Evolutionary conservation across 2,888 invertebrate species (phyloP).

Genomic region (Andrena marginata): DNA sequence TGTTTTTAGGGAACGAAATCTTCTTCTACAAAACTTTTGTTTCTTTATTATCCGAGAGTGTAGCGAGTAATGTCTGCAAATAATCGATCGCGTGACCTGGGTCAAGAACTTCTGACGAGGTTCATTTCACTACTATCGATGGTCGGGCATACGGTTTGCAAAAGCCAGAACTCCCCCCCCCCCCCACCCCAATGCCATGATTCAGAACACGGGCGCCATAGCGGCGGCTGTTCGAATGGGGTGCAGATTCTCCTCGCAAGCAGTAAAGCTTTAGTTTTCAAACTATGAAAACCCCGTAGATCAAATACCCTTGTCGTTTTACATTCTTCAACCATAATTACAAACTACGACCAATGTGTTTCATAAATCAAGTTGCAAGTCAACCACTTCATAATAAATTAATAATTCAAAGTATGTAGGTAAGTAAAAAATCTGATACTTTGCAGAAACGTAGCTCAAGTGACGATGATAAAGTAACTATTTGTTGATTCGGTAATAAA

Average conservation of each 20-base stretch:
- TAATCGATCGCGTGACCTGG: constrained; percentile 29
- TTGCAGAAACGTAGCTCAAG: too few relatives aligned
- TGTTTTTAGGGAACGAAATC: too few relatives aligned
- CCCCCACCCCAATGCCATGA: constrained; percentile 64
- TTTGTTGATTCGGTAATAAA: too few relatives aligned
- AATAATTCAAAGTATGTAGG: too few relatives aligned
- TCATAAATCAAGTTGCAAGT: too few relatives aligned
- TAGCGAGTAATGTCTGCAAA: constrained; percentile 12
- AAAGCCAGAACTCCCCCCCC: constrained; percentile 57
- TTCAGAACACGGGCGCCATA: constrained; percentile 74
- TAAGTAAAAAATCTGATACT: too few relatives aligned
- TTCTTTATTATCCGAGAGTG: neutral
- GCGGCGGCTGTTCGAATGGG: constrained; percentile 31
- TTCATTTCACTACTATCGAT: constrained; percentile 66
- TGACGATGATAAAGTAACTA: too few relatives aligned
- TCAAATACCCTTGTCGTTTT: too few relatives aligned
- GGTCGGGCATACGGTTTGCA: constrained; percentile 51
- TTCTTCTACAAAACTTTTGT: neutral
- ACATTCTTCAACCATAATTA: too few relatives aligned
- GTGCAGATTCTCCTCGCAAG: constrained; percentile 17
- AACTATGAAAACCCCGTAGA: neutral
- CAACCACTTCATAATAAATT: too few relatives aligned
- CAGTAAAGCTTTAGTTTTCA: neutral
- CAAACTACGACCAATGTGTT: too few relatives aligned
- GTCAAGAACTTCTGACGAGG: constrained; percentile 50